Evolutionary conservation across 2,797 vertebrate genomes (phyloP).

Genomic region (Tragopan temminckii): DNA sequence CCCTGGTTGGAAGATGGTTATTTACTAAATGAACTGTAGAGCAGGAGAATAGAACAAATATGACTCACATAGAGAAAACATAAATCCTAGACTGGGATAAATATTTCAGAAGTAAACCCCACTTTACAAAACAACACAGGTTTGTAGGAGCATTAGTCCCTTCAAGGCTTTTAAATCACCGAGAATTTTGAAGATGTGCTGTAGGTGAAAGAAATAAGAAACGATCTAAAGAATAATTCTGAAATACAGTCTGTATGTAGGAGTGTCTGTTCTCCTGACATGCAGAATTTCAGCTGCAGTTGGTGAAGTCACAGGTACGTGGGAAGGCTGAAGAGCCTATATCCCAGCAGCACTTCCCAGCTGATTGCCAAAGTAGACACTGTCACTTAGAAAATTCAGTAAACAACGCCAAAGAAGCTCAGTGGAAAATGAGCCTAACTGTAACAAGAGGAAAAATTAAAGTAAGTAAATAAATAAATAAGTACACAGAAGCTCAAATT

Average conservation of each 20-base stretch:
- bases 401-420: background rate
- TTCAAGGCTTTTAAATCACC: background rate
- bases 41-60: background rate
- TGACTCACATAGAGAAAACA: slow-evolving; percentile 22
- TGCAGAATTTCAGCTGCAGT: slow-evolving; percentile 20
- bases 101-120: background rate
- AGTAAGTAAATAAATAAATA: background rate
- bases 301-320: slow-evolving; percentile 42
- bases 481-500: background rate
- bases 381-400: background rate
- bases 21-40: slow-evolving; percentile 55
- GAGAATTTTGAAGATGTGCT: background rate
- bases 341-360: slow-evolving; percentile 13
- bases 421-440: background rate
- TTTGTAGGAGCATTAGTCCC: background rate
- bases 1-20: background rate
- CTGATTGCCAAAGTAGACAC: background rate
- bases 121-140: background rate
- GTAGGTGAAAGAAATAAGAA: slow-evolving; percentile 26
- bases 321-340: slow-evolving; percentile 32
- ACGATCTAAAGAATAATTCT: background rate
- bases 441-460: background rate
- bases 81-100: slow-evolving; percentile 29
- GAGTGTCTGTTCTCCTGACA: slow-evolving; percentile 49
- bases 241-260: slow-evolving; percentile 27